These are phyloP conservation scores for Lethrus apterus DNA, from an alignment of 1,140 invertebrate genomes.

Conservation along the genomic window DNA sequence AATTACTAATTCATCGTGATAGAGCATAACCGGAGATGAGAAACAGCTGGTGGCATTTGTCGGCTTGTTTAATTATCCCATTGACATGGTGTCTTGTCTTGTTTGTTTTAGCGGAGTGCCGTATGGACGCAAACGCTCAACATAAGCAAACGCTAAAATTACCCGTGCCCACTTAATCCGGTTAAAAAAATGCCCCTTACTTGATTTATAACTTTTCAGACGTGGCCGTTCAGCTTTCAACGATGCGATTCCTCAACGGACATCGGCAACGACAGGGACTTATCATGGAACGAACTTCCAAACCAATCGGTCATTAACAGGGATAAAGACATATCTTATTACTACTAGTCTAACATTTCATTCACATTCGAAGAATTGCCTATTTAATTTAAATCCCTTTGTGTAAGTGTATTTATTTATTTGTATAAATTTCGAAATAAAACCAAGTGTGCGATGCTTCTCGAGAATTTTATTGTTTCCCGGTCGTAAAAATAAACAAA, in stretches of 20 bases:
- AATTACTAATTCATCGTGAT: not conserved
- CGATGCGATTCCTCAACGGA: conserved; percentile 31
- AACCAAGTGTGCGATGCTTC: too few relatives aligned
- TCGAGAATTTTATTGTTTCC: too few relatives aligned
- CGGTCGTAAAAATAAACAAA: too few relatives aligned
- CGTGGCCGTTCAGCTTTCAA: conserved; percentile 40
- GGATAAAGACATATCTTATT: conserved; percentile 38
- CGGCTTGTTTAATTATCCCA: conserved; percentile 15
- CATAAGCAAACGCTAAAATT: conserved; percentile 11
- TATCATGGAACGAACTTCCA: conserved; percentile 27
- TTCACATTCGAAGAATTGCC: too few relatives aligned
- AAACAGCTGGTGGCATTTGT: conserved; percentile 20
- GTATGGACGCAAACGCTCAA: conserved; percentile 7
- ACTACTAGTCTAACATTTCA: conserved; percentile 39
- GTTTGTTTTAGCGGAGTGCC: conserved; percentile 14
- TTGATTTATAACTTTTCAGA: too few relatives aligned
- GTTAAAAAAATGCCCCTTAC: too few relatives aligned
- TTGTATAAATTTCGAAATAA: too few relatives aligned
- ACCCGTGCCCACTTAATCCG: not conserved
- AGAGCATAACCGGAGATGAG: not conserved
- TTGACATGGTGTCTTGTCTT: conserved; percentile 11
- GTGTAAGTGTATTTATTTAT: too few relatives aligned
- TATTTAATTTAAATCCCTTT: too few relatives aligned
- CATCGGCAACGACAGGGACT: conserved; percentile 19
- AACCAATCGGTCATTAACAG: conserved; percentile 31